Percentiles rank a stretch among this genome's conserved stretches.
phyloP scores from a whole-genome alignment of 2,888 invertebrate genomes.

The Cynaeus angustus region DNA sequence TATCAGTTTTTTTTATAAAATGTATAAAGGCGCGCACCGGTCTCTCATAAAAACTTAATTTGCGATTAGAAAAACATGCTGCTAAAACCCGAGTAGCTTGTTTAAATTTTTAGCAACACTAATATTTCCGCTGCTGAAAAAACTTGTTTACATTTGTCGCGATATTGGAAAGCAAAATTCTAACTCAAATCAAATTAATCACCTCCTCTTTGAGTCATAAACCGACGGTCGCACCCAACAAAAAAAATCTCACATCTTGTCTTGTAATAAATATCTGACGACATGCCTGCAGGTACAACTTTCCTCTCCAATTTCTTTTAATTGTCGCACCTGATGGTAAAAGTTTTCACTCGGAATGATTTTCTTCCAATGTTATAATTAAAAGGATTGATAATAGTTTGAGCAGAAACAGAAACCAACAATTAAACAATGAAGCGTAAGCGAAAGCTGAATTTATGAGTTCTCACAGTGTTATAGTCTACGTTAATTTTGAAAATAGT shows the following conservation, averaged over 20 bases:
- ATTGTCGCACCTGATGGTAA: slow-evolving; percentile 25
- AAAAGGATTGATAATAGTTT: slow-evolving; percentile 33
- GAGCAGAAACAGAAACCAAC: slow-evolving; percentile 22
- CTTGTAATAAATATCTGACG: background rate
- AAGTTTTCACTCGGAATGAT: slow-evolving; percentile 27
- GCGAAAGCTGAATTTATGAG: slow-evolving; percentile 40
- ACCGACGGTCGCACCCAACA: background rate
- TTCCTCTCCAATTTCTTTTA: slow-evolving; percentile 14
- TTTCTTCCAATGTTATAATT: slow-evolving; percentile 26
- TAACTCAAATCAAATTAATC: background rate
- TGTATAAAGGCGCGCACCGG: too few relatives aligned
- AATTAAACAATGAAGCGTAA: slow-evolving; percentile 48
- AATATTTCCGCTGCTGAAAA: background rate
- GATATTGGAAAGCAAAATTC: slow-evolving; percentile 2
- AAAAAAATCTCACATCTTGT: background rate
- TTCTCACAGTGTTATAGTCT: slow-evolving; percentile 34
- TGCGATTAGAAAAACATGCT: too few relatives aligned
- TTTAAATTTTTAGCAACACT: too few relatives aligned
- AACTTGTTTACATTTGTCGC: slow-evolving; percentile 1
- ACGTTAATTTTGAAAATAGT: slow-evolving; percentile 27
- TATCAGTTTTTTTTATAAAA: too few relatives aligned
- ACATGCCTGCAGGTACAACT: slow-evolving; percentile 13
- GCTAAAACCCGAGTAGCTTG: too few relatives aligned
- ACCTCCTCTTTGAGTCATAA: background rate
- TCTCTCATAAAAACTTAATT: too few relatives aligned